Conservation (phyloP, 2,113 vertebrate genomes). For the Marmota flaviventris region DNA sequence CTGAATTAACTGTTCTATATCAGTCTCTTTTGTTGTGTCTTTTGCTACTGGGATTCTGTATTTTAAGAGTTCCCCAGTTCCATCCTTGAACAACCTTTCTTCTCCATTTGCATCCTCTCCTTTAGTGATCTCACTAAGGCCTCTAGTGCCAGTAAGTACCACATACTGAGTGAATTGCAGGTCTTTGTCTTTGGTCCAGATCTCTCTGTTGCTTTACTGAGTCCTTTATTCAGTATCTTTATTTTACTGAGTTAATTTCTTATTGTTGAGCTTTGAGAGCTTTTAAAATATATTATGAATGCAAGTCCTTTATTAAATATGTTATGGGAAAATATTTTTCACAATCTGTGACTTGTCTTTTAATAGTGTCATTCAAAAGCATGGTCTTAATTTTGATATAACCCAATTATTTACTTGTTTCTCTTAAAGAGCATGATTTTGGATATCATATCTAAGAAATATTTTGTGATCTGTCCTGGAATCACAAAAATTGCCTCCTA, state of each 20-base stretch:
- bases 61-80: not conserved
- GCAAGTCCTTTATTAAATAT: not conserved
- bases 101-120: not conserved
- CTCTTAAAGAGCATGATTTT: not conserved
- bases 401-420: not conserved
- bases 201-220: not conserved
- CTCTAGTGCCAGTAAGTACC: not conserved
- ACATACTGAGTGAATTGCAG: not conserved
- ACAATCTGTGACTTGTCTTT: not conserved
- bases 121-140: not conserved
- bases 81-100: not conserved
- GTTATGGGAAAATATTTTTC: not conserved
- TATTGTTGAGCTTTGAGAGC: not conserved
- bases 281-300: not conserved
- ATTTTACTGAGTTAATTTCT: slow-evolving; percentile 6
- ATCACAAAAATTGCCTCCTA: not conserved
- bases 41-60: not conserved
- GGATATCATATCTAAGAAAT: not conserved
- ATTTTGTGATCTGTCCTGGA: not conserved
- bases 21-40: not conserved
- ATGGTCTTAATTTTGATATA: not conserved
- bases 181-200: not conserved
- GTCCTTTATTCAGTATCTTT: not conserved
- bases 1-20: not conserved
- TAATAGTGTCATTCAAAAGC: not conserved